These are phyloP conservation scores for Noctilio leporinus DNA, from an alignment of 2,113 vertebrate species.

Conservation along the genomic window DNA sequence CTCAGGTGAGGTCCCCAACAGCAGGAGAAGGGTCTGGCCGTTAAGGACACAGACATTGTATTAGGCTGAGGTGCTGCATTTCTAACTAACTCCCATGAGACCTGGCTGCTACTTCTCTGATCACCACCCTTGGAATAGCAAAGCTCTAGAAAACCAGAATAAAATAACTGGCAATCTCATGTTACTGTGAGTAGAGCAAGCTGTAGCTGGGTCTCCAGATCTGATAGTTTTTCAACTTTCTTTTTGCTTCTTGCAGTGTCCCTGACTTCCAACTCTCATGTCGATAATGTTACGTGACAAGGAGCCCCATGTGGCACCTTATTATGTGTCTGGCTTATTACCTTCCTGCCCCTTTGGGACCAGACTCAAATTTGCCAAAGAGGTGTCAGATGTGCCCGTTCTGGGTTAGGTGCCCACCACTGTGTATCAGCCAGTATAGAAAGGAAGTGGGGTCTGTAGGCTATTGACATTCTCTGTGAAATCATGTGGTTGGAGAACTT, in stretches of 20 bases:
- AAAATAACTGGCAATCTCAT: background rate
- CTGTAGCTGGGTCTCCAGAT: background rate
- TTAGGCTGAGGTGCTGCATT: background rate
- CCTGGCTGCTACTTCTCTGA: no score
- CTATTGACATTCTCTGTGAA: background rate
- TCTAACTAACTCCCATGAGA: background rate
- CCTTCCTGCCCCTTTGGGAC: background rate
- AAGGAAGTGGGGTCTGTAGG: background rate
- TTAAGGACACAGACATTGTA: background rate
- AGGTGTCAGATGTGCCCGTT: accelerated
- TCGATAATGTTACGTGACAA: background rate
- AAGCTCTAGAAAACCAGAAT: background rate
- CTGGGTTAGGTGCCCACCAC: background rate
- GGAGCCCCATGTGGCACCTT: background rate
- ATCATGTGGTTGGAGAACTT: background rate
- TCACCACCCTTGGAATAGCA: background rate
- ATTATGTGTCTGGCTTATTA: background rate
- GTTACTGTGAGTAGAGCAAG: background rate
- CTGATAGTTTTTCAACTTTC: background rate
- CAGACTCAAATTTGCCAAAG: background rate
- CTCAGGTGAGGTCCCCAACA: background rate
- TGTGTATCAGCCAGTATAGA: accelerated
- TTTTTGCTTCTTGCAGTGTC: background rate
- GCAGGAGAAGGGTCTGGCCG: background rate
- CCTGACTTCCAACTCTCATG: background rate